Evolutionary conservation across 23 tunicate genomes (phyloP).

Genomic region (Diplosoma virens): DNA sequence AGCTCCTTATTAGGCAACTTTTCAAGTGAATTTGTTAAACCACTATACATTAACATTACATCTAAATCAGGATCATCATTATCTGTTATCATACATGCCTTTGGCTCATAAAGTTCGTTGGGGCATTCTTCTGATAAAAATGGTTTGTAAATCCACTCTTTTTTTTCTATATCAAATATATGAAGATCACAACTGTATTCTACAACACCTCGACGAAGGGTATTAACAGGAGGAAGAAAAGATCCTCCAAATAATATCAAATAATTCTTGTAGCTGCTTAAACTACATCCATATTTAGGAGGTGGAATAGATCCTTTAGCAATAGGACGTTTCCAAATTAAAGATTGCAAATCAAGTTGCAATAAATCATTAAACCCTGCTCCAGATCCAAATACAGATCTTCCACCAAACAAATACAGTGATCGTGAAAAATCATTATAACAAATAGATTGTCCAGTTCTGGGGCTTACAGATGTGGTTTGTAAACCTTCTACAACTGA

Average conservation of each 20-base stretch:
- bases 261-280: conserved; percentile 39
- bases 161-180: conserved; percentile 40
- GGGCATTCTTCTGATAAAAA: conserved; percentile 52
- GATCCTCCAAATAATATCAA: conserved; percentile 66
- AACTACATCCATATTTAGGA: conserved; percentile 47
- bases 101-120: conserved; percentile 39
- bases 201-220: conserved; percentile 33
- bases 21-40: background rate
- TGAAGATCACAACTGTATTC: conserved; percentile 61
- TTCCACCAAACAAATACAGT: conserved; percentile 75
- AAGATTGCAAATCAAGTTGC: conserved; percentile 48
- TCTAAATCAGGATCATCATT: conserved; percentile 53
- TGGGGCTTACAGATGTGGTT: conserved; percentile 9
- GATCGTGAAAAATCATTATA: conserved; percentile 64
- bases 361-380: conserved; percentile 84
- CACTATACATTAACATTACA: conserved; percentile 53
- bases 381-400: conserved; percentile 22
- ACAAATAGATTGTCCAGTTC: conserved; percentile 37
- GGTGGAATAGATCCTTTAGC: conserved; percentile 51
- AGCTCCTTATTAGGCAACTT: conserved; percentile 2
- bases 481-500: conserved; percentile 15
- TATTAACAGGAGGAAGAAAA: conserved; percentile 33
- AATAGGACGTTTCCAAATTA: conserved; percentile 48
- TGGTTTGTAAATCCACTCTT: conserved; percentile 42
- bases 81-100: conserved; percentile 36